These are phyloP conservation scores for Lampris megalopsis DNA, from an alignment of 2,113 vertebrate species.

Conservation along the genomic window DNA sequence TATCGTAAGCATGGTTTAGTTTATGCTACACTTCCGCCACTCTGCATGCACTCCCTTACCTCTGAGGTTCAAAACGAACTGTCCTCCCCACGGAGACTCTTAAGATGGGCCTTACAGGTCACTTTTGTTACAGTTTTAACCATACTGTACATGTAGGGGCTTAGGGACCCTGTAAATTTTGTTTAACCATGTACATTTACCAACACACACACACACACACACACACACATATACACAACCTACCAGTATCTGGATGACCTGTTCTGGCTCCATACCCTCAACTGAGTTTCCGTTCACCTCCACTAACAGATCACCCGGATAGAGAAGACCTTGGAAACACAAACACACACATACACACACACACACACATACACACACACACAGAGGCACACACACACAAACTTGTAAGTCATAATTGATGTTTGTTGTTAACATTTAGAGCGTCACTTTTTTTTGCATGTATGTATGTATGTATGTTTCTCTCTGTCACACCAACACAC, in stretches of 20 bases:
- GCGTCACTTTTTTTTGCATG: neutral
- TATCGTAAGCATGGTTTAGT: too few relatives aligned
- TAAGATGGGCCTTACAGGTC: too few relatives aligned
- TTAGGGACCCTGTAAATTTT: too few relatives aligned
- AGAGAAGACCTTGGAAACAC: slow-evolving; percentile 83
- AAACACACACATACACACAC: neutral
- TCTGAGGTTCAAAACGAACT: too few relatives aligned
- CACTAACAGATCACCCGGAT: slow-evolving; percentile 90
- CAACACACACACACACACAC: neutral
- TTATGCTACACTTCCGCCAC: too few relatives aligned
- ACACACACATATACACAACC: slow-evolving; percentile 1
- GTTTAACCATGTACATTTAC: too few relatives aligned
- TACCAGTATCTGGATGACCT: slow-evolving; percentile 93
- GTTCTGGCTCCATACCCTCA: slow-evolving; percentile 88
- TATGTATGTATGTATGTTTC: neutral
- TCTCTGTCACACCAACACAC: neutral
- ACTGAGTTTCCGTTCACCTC: slow-evolving; percentile 93
- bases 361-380: slow-evolving; percentile 1
- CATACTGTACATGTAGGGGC: too few relatives aligned
- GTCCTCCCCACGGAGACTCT: too few relatives aligned
- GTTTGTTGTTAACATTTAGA: too few relatives aligned
- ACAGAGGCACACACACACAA: neutral
- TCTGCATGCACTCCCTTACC: too few relatives aligned
- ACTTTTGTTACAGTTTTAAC: too few relatives aligned
- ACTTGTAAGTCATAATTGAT: too few relatives aligned